Conservation (phyloP, 2,888 invertebrate genomes). For the Epistrophe grossulariae region DNA sequence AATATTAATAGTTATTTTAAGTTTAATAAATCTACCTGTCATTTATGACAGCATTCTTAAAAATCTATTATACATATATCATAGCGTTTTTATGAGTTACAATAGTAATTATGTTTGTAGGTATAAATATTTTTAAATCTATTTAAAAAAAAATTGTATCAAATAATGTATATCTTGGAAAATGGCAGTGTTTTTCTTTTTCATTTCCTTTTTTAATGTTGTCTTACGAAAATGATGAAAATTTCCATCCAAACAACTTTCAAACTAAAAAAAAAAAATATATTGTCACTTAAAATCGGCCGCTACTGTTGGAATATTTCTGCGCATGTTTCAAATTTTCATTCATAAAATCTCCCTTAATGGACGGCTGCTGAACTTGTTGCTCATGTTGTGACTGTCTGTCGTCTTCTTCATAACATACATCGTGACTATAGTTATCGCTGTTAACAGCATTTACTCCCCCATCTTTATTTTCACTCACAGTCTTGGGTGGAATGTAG, state of each 20-base stretch:
- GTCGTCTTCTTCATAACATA: slow-evolving; percentile 59
- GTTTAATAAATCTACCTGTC: neutral
- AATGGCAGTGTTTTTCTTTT: slow-evolving; percentile 48
- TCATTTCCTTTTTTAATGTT: neutral
- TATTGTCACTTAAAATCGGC: slow-evolving; percentile 55
- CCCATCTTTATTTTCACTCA: slow-evolving; percentile 25
- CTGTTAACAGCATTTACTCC: slow-evolving; percentile 51
- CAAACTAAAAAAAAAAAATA: neutral
- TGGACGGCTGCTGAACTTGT: slow-evolving; percentile 56
- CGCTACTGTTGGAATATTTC: slow-evolving; percentile 47
- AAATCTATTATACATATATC: slow-evolving; percentile 4
- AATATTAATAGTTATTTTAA: neutral
- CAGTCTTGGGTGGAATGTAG: slow-evolving; percentile 87
- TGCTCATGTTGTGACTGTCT: slow-evolving; percentile 51
- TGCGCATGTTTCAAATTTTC: slow-evolving; percentile 66
- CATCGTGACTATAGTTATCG: slow-evolving; percentile 58
- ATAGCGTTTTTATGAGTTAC: neutral
- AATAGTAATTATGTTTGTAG: neutral
- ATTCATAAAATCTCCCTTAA: slow-evolving; percentile 60
- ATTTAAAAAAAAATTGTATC: neutral
- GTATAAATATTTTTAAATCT: slow-evolving; percentile 3
- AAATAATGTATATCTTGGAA: neutral
- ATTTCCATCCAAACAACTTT: neutral
- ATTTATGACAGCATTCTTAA: neutral
- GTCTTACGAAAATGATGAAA: neutral